A percentile compares a stretch with the other conserved stretches of the same genome.
Conservation (phyloP, 2,888 invertebrate species). For the Plebejus argus region DNA sequence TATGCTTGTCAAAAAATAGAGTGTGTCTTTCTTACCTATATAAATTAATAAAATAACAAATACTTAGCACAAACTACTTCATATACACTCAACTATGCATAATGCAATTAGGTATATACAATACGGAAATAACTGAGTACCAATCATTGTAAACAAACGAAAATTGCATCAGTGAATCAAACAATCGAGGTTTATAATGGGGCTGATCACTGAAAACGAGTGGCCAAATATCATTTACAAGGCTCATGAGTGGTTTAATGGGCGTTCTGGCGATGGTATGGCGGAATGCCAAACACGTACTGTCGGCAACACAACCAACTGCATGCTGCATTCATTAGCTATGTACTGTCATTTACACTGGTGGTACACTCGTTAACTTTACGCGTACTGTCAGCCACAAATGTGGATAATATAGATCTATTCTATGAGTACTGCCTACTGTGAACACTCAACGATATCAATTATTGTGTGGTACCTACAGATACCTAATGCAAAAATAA, state of each 20-base stretch:
- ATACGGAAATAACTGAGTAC: background rate
- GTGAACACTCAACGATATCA: too few species aligned
- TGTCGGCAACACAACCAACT: slow-evolving; percentile 10
- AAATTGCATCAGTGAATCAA: slow-evolving; percentile 9
- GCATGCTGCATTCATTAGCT: slow-evolving; percentile 5
- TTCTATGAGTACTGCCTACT: too few species aligned
- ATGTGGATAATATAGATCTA: background rate
- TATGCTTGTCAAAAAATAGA: background rate
- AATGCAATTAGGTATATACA: background rate
- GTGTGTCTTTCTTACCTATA: background rate
- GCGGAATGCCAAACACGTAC: slow-evolving; percentile 40
- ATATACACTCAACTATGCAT: background rate
- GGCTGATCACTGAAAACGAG: slow-evolving; percentile 11
- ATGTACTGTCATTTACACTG: background rate
- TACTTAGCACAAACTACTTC: background rate
- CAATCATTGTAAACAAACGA: background rate
- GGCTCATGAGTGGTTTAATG: slow-evolving; percentile 32
- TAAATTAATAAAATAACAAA: too few species aligned
- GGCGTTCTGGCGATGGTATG: slow-evolving; percentile 35
- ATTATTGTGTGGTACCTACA: too few species aligned
- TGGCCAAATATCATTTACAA: slow-evolving; percentile 10
- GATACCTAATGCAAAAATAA: too few species aligned
- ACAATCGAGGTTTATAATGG: background rate
- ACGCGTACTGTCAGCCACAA: background rate
- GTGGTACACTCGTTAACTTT: background rate